phyloP scores from a whole-genome alignment of 1,140 invertebrate species.

The Dufourea novaeangliae region DNA sequence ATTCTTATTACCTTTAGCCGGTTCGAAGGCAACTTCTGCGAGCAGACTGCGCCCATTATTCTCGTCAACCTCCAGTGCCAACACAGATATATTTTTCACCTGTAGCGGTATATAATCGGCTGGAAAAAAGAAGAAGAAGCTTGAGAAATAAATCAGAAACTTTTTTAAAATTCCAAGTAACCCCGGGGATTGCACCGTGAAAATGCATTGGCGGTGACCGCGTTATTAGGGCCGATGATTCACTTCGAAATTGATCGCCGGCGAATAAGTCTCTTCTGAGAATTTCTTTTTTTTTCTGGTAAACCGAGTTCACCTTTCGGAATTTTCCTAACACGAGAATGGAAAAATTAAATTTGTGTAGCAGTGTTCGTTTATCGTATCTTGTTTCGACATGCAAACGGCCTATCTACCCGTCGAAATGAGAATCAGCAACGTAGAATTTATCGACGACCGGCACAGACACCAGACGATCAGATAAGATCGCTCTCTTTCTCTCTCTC shows the following conservation, averaged over 20 bases:
- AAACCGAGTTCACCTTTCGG: no score
- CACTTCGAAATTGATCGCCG: no score
- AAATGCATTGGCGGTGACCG: no score
- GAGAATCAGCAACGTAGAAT: neutral
- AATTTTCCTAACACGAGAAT: no score
- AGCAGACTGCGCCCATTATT: constrained; percentile 39
- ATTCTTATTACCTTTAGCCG: constrained; percentile 66
- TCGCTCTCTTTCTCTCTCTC: no score
- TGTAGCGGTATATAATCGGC: constrained; percentile 53
- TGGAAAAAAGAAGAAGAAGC: constrained; percentile 26
- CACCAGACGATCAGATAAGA: neutral
- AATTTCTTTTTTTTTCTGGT: no score
- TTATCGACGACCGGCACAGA: neutral
- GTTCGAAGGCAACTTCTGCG: constrained; percentile 64
- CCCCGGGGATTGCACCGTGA: no score
- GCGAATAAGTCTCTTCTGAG: no score
- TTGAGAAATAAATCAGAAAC: neutral
- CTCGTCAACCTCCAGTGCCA: constrained; percentile 39
- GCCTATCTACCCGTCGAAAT: neutral
- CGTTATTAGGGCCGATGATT: no score
- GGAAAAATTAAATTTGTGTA: no score
- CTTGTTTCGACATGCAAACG: neutral
- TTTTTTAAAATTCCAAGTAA: neutral
- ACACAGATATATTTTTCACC: constrained; percentile 56
- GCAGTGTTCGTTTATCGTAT: no score